Conservation (phyloP, 2,888 invertebrate species). For the Lasioglossum leucozonium region DNA sequence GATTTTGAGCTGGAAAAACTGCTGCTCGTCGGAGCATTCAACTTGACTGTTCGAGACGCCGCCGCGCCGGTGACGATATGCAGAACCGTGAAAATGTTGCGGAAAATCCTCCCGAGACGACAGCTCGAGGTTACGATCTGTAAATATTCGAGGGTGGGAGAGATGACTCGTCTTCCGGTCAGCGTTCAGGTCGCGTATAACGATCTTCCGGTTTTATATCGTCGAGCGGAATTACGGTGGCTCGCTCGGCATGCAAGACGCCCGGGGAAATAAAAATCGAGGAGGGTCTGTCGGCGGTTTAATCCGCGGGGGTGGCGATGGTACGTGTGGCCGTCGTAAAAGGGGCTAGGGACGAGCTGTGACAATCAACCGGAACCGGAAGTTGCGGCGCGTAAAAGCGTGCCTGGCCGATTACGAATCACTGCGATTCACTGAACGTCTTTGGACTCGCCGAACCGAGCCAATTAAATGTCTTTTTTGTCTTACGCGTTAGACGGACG, state of each 20-base stretch:
- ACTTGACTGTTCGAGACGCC: background rate
- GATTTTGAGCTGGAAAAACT: too few species aligned
- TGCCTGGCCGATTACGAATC: conserved; percentile 26
- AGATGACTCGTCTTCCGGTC: conserved; percentile 46
- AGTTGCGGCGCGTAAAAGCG: conserved; percentile 27
- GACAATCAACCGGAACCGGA: conserved; percentile 33
- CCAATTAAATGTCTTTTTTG: background rate
- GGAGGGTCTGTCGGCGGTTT: conserved; percentile 33
- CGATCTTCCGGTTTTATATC: conserved; percentile 52
- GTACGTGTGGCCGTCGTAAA: conserved; percentile 41
- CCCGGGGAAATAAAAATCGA: conserved; percentile 49
- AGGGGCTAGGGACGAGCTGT: conserved; percentile 13
- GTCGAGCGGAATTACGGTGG: conserved; percentile 28
- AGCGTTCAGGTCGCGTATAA: conserved; percentile 45
- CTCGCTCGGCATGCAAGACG: conserved; percentile 24
- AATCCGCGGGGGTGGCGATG: conserved; percentile 37
- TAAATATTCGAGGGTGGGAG: conserved; percentile 39
- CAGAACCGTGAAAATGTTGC: conserved; percentile 33
- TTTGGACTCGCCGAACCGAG: background rate
- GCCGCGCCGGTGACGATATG: background rate
- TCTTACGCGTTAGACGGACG: background rate
- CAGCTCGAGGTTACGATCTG: conserved; percentile 45
- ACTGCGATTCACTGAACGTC: conserved; percentile 10
- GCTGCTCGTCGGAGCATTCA: too few species aligned
- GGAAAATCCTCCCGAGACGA: background rate